Evolutionary conservation across 2,797 vertebrate genomes (phyloP), one percentile per base, ranked within the genome.

Genomic region (Hylomyscus alleni): DNA sequence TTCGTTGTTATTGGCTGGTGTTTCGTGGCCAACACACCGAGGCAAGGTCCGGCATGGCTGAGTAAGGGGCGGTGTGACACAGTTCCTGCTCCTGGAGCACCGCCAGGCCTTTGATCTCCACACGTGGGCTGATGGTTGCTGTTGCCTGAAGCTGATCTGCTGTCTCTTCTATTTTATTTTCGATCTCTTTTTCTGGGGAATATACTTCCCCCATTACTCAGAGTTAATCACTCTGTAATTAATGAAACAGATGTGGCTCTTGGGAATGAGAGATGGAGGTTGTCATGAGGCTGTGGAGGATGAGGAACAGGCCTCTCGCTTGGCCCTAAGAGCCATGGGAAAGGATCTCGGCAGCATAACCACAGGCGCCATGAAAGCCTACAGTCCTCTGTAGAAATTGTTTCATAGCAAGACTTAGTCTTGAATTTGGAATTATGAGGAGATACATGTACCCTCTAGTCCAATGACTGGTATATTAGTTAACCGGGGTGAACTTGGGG

Each of bases 11-110:
- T n/a, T 52, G 15, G 29, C 34, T 15, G 47, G 52, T 37, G 65
- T 95, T 96, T 97, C 97, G 86, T 94, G 91, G 96, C 89, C 96
- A 85, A 96, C 17, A 29, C 31, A 62, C 69, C 19, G 0, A 37
- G 20, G 69, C n/a, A 10, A 19, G n/a, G 69, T 72, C 69, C 19
- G 0, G 69, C 69, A 20, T 37, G 69, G n/a, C 69, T 72, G n/a
- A 72, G n/a, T 10, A 72, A 37, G n/a, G 34, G n/a, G 69, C 19
- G 7, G 17, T 37, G n/a, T 72, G n/a, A 37, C n/a, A 37, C 8
- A 37, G 69, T 20, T 72, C 69, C 67, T 72, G 67, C 17, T 17
- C 69, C 19, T 72, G 69, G 69, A 37, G 34, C n/a, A 37, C 10
- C 17, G 7, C 69, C n/a, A 72, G 69, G n/a, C 1, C 19, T 72